These are phyloP conservation scores for Cryptocheilus praepositus DNA, from an alignment of 2,888 invertebrate species.

Conservation along the genomic window DNA sequence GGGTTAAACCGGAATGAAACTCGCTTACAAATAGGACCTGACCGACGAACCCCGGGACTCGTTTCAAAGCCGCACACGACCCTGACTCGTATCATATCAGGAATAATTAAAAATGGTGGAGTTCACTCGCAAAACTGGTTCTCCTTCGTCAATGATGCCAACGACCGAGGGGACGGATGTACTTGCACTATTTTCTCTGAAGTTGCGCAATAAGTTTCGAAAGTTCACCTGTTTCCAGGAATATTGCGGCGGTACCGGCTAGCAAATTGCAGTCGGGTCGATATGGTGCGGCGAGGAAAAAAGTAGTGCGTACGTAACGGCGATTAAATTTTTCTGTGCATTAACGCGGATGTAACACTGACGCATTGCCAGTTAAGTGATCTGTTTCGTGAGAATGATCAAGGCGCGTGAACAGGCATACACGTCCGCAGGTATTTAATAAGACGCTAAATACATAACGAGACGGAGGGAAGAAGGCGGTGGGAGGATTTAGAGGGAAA, in stretches of 20 bases:
- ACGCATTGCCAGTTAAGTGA: no score
- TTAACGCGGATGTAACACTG: no score
- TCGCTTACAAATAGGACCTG: constrained; percentile 28
- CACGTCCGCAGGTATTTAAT: constrained; percentile 41
- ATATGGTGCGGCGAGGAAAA: no score
- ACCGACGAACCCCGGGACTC: constrained; percentile 13
- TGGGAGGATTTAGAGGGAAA: not conserved
- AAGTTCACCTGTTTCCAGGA: no score
- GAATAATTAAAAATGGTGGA: constrained; percentile 45
- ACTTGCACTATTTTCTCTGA: no score
- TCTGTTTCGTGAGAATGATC: no score
- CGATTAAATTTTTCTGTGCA: no score
- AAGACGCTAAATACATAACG: constrained; percentile 36
- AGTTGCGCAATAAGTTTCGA: no score
- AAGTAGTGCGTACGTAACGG: no score
- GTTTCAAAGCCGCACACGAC: constrained; percentile 27
- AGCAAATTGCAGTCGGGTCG: no score
- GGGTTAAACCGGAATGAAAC: constrained; percentile 29
- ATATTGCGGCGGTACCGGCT: no score
- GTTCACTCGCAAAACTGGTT: constrained; percentile 42
- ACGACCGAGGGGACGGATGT: constrained; percentile 14
- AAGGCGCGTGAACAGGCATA: no score
- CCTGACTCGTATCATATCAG: constrained; percentile 37
- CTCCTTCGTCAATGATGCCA: constrained; percentile 22
- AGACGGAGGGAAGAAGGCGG: not conserved